Evolutionary conservation across 2,888 invertebrate species (phyloP).

Genomic region (Resseliella maxima): DNA sequence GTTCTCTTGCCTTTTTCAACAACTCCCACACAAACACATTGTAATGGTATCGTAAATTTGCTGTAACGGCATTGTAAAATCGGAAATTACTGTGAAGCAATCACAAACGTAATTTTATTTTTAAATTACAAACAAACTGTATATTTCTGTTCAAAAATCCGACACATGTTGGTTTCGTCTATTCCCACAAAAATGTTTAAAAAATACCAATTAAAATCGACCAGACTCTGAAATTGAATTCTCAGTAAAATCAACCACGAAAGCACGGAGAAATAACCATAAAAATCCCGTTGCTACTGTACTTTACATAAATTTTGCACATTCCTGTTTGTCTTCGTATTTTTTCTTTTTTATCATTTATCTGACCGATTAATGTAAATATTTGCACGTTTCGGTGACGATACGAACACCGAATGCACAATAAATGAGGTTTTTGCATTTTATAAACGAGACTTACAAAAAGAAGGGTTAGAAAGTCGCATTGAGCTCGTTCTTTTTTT

Average conservation of each 20-base stretch:
- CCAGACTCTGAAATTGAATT: background rate
- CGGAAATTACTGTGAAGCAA: too few relatives aligned
- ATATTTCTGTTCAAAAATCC: background rate
- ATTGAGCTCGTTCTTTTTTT: background rate
- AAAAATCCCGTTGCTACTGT: too few relatives aligned
- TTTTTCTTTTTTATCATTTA: background rate
- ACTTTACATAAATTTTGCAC: background rate
- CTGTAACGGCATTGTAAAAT: too few relatives aligned
- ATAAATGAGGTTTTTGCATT: background rate
- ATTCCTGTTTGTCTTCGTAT: background rate
- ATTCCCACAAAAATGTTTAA: background rate
- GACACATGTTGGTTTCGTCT: conserved; percentile 19
- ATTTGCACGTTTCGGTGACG: background rate
- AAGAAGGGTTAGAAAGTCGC: background rate
- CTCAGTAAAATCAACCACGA: background rate
- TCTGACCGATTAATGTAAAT: conserved; percentile 14
- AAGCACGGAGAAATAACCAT: background rate
- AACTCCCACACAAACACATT: background rate
- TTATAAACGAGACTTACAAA: background rate
- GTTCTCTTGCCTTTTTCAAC: background rate
- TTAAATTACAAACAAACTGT: too few relatives aligned
- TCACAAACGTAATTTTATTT: too few relatives aligned
- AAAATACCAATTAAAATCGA: background rate
- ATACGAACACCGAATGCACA: background rate
- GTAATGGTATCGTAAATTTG: too few relatives aligned